Percentiles rank a stretch among this genome's conserved stretches.
phyloP scores from a whole-genome alignment of 2,888 invertebrate species.

The Lacanobia wlatinum region DNA sequence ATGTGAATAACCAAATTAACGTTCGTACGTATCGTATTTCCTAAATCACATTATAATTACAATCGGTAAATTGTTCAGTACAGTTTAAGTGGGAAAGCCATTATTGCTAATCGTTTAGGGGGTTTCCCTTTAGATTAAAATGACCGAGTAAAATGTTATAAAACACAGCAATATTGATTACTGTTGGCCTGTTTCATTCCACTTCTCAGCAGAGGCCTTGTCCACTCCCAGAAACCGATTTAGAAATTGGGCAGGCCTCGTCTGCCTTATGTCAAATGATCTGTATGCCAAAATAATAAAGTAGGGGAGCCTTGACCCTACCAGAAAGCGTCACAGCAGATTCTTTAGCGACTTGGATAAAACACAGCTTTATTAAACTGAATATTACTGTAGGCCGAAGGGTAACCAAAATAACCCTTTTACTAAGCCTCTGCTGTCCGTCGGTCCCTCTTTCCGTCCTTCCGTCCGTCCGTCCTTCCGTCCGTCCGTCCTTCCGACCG shows the following conservation, averaged over 20 bases:
- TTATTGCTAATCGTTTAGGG: conserved; percentile 32
- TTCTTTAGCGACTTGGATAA: no score
- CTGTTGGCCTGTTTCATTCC: neutral
- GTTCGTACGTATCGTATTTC: conserved; percentile 6
- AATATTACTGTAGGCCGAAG: no score
- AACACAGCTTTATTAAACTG: no score
- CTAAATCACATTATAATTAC: conserved; percentile 37
- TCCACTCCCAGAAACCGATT: neutral
- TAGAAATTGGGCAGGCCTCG: neutral
- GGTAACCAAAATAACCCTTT: no score
- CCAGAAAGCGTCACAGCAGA: no score
- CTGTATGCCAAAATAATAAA: neutral
- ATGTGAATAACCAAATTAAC: conserved; percentile 17
- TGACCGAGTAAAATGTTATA: neutral
- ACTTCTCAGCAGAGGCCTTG: neutral
- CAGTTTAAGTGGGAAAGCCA: conserved; percentile 31
- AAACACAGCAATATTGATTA: neutral
- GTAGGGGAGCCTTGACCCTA: neutral
- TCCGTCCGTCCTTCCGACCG: no score
- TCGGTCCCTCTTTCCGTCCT: no score
- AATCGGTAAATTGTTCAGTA: conserved; percentile 26
- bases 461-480: no score
- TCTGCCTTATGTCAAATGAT: neutral
- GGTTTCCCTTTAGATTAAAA: conserved; percentile 3
- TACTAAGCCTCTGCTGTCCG: no score